Percentiles rank a stretch among this genome's conserved stretches.
phyloP scores from a whole-genome alignment of 2,113 vertebrate species.

The Campylomormyrus tamandua region DNA sequence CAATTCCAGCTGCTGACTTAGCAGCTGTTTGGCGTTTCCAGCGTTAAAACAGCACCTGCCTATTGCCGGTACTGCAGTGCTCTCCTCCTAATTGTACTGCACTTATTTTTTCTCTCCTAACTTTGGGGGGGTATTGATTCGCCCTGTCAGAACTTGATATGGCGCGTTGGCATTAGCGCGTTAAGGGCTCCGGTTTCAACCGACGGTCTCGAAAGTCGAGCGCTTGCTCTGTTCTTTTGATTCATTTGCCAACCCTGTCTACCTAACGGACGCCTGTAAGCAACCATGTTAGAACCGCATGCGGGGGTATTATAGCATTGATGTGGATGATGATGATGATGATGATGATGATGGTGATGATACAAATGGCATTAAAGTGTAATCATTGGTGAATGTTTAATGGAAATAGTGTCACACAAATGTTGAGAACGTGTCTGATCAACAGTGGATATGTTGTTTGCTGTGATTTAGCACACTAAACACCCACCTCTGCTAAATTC shows the following conservation, averaged over 20 bases:
- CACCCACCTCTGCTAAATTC: not conserved
- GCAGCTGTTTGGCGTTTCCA: constrained; percentile 59
- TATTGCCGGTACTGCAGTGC: constrained; percentile 66
- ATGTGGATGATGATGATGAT: not conserved
- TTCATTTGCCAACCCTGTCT: not conserved
- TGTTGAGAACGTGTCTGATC: not conserved
- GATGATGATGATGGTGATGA: not conserved
- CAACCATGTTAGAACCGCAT: not conserved
- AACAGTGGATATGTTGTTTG: not conserved
- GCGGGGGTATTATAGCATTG: not conserved
- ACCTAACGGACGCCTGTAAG: not conserved
- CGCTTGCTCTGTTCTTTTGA: not conserved
- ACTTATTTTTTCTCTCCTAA: constrained; percentile 43
- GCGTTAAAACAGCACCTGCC: constrained; percentile 65
- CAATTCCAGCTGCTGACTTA: constrained; percentile 65
- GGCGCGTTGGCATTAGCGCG: constrained; percentile 31
- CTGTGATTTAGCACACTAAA: not conserved
- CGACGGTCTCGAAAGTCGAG: not conserved
- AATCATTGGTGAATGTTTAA: not conserved
- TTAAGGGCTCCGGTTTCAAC: constrained; percentile 30
- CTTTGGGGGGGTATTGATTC: constrained; percentile 34
- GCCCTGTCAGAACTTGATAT: constrained; percentile 35
- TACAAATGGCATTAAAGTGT: not conserved
- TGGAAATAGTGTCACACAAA: not conserved
- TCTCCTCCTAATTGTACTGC: constrained; percentile 51